These are phyloP conservation scores for Otocyon megalotis DNA, from an alignment of 2,113 vertebrate genomes.

Conservation along the genomic window DNA sequence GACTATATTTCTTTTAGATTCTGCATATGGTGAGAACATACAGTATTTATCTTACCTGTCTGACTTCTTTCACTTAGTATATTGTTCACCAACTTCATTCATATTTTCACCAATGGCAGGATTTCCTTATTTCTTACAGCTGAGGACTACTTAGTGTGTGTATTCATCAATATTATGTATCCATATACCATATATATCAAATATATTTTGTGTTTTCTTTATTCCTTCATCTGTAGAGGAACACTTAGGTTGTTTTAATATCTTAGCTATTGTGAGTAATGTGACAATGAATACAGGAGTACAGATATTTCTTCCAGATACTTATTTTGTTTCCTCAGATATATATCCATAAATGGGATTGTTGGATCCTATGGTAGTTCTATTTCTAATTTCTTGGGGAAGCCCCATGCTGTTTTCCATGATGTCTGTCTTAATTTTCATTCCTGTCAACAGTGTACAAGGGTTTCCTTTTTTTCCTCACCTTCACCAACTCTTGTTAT, in stretches of 20 bases:
- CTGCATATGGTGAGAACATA: background rate
- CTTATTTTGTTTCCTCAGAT: background rate
- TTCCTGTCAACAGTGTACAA: background rate
- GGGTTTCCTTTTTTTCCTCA: background rate
- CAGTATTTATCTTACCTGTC: background rate
- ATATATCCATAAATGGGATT: background rate
- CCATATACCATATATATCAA: background rate
- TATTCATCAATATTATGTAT: background rate
- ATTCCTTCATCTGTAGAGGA: background rate
- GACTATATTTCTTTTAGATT: background rate
- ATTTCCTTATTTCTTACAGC: background rate
- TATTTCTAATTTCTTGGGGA: background rate
- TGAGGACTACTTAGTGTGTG: background rate
- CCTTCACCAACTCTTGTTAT: background rate
- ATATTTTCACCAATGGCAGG: background rate
- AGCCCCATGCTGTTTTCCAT: background rate
- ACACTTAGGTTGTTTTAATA: background rate
- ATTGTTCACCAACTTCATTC: background rate
- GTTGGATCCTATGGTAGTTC: background rate
- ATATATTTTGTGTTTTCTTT: background rate
- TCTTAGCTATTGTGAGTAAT: background rate
- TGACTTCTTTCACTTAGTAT: background rate
- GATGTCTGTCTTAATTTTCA: background rate
- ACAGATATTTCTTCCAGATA: background rate
- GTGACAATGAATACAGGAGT: background rate